Conservation (phyloP, 2,888 invertebrate species). For the Iselma pallidipennis region DNA sequence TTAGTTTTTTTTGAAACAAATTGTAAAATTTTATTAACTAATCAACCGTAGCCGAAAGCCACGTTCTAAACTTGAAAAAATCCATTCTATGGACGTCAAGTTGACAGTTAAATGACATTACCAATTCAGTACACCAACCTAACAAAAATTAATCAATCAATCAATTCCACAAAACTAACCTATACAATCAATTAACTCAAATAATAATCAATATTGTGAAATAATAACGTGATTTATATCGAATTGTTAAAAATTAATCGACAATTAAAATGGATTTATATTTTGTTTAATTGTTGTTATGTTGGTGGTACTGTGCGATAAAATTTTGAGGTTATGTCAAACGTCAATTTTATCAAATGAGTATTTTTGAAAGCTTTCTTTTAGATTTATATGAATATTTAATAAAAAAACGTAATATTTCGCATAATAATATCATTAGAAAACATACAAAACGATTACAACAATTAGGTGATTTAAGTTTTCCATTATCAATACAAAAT, state of each 20-base stretch:
- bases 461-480: conserved; percentile 67
- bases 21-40: neutral
- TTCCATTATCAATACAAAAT: conserved; percentile 61
- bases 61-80: conserved; percentile 1
- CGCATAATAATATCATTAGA: conserved; percentile 56
- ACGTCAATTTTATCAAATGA: too few species aligned
- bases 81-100: neutral
- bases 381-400: conserved; percentile 32
- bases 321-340: too few species aligned
- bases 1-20: neutral
- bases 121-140: too few species aligned
- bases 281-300: too few species aligned
- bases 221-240: too few species aligned
- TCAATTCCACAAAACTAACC: too few species aligned
- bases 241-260: too few species aligned
- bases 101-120: neutral
- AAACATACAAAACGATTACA: conserved; percentile 63
- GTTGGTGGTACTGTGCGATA: too few species aligned
- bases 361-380: conserved; percentile 29
- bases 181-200: too few species aligned
- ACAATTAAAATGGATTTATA: too few species aligned
- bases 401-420: conserved; percentile 19
- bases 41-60: neutral
- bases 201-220: too few species aligned
- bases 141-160: too few species aligned